phyloP scores from a whole-genome alignment of 2,888 invertebrate species.

The Xestia c-nigrum region DNA sequence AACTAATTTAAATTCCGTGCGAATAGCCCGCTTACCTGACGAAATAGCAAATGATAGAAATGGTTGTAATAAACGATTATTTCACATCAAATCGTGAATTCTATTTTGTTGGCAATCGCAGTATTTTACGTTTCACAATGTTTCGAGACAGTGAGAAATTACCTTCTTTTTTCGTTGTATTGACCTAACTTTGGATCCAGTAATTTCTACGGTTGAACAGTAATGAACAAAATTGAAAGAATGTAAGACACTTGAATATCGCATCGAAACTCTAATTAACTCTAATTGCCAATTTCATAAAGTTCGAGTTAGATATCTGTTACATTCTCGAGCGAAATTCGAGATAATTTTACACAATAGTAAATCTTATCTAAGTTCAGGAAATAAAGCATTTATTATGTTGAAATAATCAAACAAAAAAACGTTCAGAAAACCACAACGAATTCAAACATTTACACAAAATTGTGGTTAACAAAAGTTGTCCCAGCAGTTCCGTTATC shows the following conservation, averaged over 20 bases:
- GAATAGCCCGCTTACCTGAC: neutral
- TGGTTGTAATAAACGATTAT: constrained; percentile 36
- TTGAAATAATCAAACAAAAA: neutral
- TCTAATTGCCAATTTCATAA: neutral
- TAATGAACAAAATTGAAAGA: neutral
- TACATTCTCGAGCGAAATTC: neutral
- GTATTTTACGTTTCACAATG: constrained; percentile 45
- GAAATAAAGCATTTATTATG: neutral
- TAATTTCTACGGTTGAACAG: constrained; percentile 24
- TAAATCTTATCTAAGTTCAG: neutral
- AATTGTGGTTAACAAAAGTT: constrained; percentile 5
- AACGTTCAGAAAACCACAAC: neutral
- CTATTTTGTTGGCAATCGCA: constrained; percentile 37
- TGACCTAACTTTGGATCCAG: neutral
- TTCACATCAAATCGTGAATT: constrained; percentile 55
- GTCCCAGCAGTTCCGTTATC: neutral
- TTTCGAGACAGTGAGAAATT: constrained; percentile 48
- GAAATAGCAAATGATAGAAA: constrained; percentile 47
- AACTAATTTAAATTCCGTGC: constrained; percentile 18
- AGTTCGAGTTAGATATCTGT: neutral
- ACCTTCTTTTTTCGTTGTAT: constrained; percentile 29
- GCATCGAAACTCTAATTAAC: neutral
- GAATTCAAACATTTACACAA: neutral
- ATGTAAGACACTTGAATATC: neutral
- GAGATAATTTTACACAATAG: neutral